Base-by-base conservation (phyloP, 2,113 vertebrate genomes). In the Catharus minimus region DNA sequence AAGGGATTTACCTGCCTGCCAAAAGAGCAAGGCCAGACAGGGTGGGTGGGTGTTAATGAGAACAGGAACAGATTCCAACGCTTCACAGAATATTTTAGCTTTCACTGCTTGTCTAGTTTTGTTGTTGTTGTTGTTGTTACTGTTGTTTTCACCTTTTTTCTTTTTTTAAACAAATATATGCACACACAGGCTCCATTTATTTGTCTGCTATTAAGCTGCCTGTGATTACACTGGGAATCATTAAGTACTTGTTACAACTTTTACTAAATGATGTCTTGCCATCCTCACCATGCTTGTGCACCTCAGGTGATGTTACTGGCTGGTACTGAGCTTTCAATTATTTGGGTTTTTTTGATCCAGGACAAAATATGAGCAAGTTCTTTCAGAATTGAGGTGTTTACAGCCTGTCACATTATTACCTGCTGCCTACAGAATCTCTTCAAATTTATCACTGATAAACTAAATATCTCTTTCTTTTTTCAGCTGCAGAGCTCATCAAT, bases 1-100 rank as follows among this genome's bases (percentile, higher is more conserved):
- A 43, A 88, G 46, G 69, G 43, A 68, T 96, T 94, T 81, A 89
- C 93, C 92, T 97, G 86, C 75, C 88, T 95, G 77, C 73, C 58
- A 90, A 86, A 94, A 93, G 72, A 60, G 32, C 65, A 74, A 56
- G 60, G 62, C 60, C 75, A 65, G 23, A 64, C 69, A 75, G 71
- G 74, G 92, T 78, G 33, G 46, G 72, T 83, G 82, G 66, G 55
- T 88, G 67, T 46, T 76, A 84, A 76, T 47, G 1, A 83, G 77
- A 72, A 75, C 56, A 80, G 71, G 69, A 91, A 73, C 71, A 69
- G 67, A 86, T 79, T 65, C 75, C 79, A 80, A 53, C 73, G 50
- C 75, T 92, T 89, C 84, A 74, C 43, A 95, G 84, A 82, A 19
- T 88, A 86, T 75, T 88, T 93, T 84, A 69, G 38, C 84, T 93